These are phyloP conservation scores for Strigamia transsilvanica DNA, from an alignment of 2,888 invertebrate species.

Conservation along the genomic window DNA sequence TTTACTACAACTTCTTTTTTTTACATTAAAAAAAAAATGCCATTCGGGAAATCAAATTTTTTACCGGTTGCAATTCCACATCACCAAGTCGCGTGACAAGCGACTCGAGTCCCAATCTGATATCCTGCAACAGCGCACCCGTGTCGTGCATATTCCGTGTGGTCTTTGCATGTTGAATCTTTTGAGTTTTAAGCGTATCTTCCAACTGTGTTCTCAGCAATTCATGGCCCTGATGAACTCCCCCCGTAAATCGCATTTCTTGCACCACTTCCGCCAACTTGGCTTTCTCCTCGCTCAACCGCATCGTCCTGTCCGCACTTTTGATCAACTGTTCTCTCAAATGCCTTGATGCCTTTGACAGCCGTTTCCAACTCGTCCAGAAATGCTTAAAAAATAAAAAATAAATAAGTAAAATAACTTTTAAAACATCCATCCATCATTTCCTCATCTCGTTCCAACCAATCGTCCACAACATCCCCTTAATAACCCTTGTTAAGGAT, in stretches of 20 bases:
- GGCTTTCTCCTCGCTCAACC: conserved; percentile 29
- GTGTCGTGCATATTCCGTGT: conserved; percentile 1
- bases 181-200: neutral
- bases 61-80: conserved; percentile 50
- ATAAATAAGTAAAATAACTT: neutral
- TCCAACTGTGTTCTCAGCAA: conserved; percentile 27
- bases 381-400: conserved; percentile 1
- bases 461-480: no score
- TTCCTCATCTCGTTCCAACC: neutral
- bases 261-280: conserved; percentile 16
- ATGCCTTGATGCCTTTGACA: conserved; percentile 50
- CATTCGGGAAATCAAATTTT: neutral
- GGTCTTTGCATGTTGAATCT: neutral
- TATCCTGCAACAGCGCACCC: conserved; percentile 29
- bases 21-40: no score
- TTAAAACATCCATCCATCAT: neutral
- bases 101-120: conserved; percentile 23
- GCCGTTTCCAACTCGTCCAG: conserved; percentile 51
- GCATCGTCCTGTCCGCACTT: conserved; percentile 1
- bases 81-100: neutral
- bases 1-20: neutral
- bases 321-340: conserved; percentile 23
- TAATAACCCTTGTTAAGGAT: neutral
- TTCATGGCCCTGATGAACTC: neutral
- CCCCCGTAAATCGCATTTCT: conserved; percentile 32